phyloP scores from a whole-genome alignment of 1,140 invertebrate species.

The Lasioglossum albipes region DNA sequence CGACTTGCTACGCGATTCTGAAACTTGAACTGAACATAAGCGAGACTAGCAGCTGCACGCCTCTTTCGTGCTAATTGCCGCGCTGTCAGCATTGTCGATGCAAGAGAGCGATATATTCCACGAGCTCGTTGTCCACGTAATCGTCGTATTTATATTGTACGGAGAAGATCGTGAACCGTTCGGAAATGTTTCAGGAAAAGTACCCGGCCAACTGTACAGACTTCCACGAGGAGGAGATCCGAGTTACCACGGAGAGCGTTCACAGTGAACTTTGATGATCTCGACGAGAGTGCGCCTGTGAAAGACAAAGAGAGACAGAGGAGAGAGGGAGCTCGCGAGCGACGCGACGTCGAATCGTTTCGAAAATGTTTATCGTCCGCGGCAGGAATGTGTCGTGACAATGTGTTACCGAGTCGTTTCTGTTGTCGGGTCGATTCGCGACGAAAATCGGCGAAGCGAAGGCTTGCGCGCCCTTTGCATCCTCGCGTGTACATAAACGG shows the following conservation, averaged over 20 bases:
- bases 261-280: slow-evolving; percentile 86
- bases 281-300: slow-evolving; percentile 24
- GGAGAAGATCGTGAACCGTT: background rate
- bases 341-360: slow-evolving; percentile 1
- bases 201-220: slow-evolving; percentile 86
- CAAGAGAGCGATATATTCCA: no score
- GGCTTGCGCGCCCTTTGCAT: background rate
- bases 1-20: no score
- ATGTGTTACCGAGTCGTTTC: background rate
- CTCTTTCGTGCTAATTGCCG: no score
- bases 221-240: slow-evolving; percentile 89
- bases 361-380: slow-evolving; percentile 4
- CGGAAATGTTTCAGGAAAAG: slow-evolving; percentile 81
- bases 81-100: no score
- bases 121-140: no score
- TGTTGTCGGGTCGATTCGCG: background rate
- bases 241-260: slow-evolving; percentile 87
- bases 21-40: no score
- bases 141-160: background rate
- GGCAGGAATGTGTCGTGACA: background rate
- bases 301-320: slow-evolving; percentile 27
- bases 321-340: background rate
- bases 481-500: slow-evolving; percentile 23
- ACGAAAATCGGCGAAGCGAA: background rate
- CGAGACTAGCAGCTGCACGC: no score